These are phyloP conservation scores for Ennomos quercinarius DNA, from an alignment of 2,888 invertebrate genomes.

Conservation along the genomic window DNA sequence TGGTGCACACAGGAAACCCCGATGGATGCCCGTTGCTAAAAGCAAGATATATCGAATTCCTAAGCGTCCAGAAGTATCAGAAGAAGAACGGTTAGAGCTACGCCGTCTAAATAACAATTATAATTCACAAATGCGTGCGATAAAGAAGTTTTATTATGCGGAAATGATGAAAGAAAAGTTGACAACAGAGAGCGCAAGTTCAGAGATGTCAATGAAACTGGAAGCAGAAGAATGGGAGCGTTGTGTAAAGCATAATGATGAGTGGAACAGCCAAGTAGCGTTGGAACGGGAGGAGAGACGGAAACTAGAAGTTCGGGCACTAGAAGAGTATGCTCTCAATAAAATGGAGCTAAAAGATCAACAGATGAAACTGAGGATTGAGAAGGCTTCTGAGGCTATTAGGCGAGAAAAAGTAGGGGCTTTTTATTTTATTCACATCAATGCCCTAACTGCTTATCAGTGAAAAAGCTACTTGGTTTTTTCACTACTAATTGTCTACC, in stretches of 20 bases:
- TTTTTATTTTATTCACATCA: background rate
- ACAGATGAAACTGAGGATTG: constrained; percentile 60
- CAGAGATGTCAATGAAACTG: constrained; percentile 82
- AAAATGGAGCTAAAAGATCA: constrained; percentile 70
- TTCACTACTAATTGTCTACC: too few relatives aligned
- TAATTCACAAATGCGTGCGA: constrained; percentile 85
- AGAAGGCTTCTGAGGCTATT: constrained; percentile 82
- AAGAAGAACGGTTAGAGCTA: constrained; percentile 88
- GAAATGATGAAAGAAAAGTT: constrained; percentile 82
- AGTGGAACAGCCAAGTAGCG: constrained; percentile 89
- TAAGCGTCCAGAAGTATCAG: constrained; percentile 82
- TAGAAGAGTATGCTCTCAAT: constrained; percentile 76
- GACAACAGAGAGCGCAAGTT: constrained; percentile 79
- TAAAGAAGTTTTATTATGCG: constrained; percentile 81
- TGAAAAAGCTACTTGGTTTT: too few relatives aligned
- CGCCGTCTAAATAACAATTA: constrained; percentile 89
- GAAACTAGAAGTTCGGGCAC: constrained; percentile 72
- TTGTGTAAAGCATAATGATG: constrained; percentile 87
- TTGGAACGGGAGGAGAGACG: constrained; percentile 85
- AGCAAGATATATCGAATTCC: constrained; percentile 91
- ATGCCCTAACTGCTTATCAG: background rate
- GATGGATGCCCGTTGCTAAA: constrained; percentile 92
- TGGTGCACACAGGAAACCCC: constrained; percentile 88
- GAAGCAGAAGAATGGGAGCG: constrained; percentile 87
- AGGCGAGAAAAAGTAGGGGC: constrained; percentile 64